phyloP scores from a whole-genome alignment of 1,140 invertebrate species.

The Scylla paramamosain region DNA sequence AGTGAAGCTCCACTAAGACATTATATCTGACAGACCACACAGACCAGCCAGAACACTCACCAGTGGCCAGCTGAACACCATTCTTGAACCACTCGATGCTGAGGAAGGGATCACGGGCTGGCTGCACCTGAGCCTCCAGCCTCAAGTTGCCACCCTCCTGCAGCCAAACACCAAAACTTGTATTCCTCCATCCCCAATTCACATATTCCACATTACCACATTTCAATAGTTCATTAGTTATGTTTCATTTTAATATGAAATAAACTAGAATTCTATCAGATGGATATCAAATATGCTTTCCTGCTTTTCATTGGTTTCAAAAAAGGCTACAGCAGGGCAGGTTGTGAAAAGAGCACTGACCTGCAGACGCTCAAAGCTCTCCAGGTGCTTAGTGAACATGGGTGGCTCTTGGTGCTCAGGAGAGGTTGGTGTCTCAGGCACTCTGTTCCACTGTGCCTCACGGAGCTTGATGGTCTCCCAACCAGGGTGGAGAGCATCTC shows the following conservation, averaged over 20 bases:
- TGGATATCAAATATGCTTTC: neutral
- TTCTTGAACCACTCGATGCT: slow-evolving; percentile 98
- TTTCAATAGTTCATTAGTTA: too few species aligned
- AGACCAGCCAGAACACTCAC: slow-evolving; percentile 85
- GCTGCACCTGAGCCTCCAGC: slow-evolving; percentile 94
- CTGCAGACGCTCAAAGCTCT: slow-evolving; percentile 90
- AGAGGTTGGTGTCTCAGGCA: slow-evolving; percentile 88
- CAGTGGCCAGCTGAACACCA: slow-evolving; percentile 91
- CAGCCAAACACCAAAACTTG: slow-evolving; percentile 86
- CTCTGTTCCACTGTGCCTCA: slow-evolving; percentile 93
- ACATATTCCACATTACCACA: neutral
- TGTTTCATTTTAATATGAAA: too few species aligned
- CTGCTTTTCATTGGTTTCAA: neutral
- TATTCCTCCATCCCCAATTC: neutral
- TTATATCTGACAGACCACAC: neutral
- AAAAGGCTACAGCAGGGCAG: too few species aligned
- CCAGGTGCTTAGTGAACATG: slow-evolving; percentile 94
- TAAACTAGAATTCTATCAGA: too few species aligned
- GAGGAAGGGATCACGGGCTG: slow-evolving; percentile 93
- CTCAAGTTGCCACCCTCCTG: slow-evolving; percentile 95
- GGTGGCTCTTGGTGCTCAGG: slow-evolving; percentile 88
- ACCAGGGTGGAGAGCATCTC: slow-evolving; percentile 90
- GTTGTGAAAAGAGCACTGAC: slow-evolving; percentile 83
- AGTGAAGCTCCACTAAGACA: neutral
- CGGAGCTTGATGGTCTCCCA: slow-evolving; percentile 94